Evolutionary conservation across 2,113 vertebrate species (phyloP).

Genomic region (Redunca redunca): DNA sequence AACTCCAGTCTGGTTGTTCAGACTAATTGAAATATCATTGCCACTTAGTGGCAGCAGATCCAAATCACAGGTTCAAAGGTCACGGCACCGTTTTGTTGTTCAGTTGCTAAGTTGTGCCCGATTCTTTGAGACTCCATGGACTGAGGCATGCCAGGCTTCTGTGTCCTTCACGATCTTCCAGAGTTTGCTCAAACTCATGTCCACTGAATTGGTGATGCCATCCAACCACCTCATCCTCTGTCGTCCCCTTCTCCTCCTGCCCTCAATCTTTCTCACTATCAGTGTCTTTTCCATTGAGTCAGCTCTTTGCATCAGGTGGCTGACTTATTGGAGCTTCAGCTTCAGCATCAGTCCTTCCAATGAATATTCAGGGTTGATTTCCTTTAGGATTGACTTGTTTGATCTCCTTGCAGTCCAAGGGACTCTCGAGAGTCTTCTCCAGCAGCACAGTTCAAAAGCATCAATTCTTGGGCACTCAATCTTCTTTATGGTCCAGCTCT

Average conservation of each 20-base stretch:
- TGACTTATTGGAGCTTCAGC: background rate
- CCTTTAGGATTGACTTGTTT: background rate
- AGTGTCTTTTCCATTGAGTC: background rate
- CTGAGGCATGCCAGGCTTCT: background rate
- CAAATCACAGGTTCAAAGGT: slow-evolving; percentile 14
- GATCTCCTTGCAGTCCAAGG: background rate
- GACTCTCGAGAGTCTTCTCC: background rate
- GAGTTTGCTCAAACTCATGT: background rate
- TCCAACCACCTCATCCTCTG: background rate
- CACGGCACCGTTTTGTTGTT: background rate
- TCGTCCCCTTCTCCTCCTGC: background rate
- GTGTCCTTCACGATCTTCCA: background rate
- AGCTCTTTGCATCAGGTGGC: background rate
- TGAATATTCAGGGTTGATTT: background rate
- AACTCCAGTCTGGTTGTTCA: fast-evolving
- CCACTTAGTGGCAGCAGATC: background rate
- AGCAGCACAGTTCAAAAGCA: background rate
- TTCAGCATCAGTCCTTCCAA: background rate
- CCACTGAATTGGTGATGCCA: background rate
- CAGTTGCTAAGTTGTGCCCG: background rate
- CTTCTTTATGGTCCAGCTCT: background rate
- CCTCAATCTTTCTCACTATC: background rate
- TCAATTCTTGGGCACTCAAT: background rate
- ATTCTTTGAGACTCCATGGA: background rate
- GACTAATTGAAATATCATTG: background rate